phyloP scores from a whole-genome alignment of 1,140 invertebrate genomes.

The Zaprionus nigranus region DNA sequence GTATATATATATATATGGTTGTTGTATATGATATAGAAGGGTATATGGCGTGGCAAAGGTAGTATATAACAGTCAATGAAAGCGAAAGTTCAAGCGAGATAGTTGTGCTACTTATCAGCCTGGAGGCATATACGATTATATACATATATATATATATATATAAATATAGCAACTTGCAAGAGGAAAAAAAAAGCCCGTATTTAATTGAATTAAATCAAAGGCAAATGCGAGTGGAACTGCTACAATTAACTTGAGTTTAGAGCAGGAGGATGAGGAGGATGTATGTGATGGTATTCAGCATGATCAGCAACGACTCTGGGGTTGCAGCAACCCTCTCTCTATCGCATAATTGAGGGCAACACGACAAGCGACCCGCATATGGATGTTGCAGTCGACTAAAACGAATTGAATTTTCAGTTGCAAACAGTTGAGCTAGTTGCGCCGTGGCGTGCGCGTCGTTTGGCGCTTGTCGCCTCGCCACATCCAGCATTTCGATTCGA shows the following conservation, averaged over 20 bases:
- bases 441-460: conserved; percentile 76
- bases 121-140: background rate
- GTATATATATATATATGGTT: conserved; percentile 41
- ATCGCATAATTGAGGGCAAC: conserved; percentile 27
- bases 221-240: conserved; percentile 18
- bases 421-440: conserved; percentile 68
- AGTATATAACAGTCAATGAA: conserved; percentile 50
- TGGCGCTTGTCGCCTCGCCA: conserved; percentile 48
- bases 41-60: background rate
- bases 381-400: conserved; percentile 21
- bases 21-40: too few relatives aligned
- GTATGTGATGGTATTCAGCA: background rate
- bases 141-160: background rate
- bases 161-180: background rate
- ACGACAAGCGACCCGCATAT: conserved; percentile 16
- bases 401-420: conserved; percentile 20
- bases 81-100: conserved; percentile 67
- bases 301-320: conserved; percentile 13
- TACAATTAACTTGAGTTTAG: conserved; percentile 31
- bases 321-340: conserved; percentile 17
- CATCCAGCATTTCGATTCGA: conserved; percentile 4
- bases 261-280: background rate
- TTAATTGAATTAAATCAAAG: conserved; percentile 82
- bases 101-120: conserved; percentile 12
- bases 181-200: conserved; percentile 36